Base-by-base conservation (phyloP, 2,888 invertebrate genomes). In the Unio delphinus region DNA sequence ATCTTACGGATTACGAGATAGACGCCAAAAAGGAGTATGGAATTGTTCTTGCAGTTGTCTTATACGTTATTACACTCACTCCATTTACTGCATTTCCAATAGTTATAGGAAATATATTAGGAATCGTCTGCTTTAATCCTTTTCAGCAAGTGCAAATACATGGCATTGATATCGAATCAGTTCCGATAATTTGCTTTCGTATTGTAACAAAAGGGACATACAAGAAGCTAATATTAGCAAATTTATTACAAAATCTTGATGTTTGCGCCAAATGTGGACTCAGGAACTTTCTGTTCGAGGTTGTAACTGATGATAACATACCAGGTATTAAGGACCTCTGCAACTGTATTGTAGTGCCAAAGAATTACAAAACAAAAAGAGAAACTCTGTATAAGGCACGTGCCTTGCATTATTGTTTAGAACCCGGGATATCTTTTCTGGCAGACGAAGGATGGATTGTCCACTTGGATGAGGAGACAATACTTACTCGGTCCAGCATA, bases 401-500 rank as follows among this genome's bases (percentile, higher is more conserved):
- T n/a, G 82, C 83, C 4, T 68, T 83, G 28, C 79, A 83, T 63
- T 83, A 80, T 54, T 82, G 79, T 65, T 65, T 80, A n/a, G 80
- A 81, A 59, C 68, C 56, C 20, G 70, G 70, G n/a, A 72, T 84
- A 17, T 76, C 79, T 64, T 69, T 69, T 6, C 71, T 82, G 23
- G 69, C 73, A 2, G 72, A 76, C 57, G 77, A 81, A 62, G 83
- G 82, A 68, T 84, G 83, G 82, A 80, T 84, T 34, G 80, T 84
- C 20, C 84, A 84, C 70, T 69, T 84, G 30, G 84, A 84, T 65
- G 84, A 84, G 69, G 84, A 84, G 68, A 82, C 83, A 11, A 58
- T 81, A 0, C 68, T 84, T 15, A 82, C 84, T 0, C 78, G 80
- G 65, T 69, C 72, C 15, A 65, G 81, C 34, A 65, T 82, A 15